phyloP scores from a whole-genome alignment of 2,113 vertebrate genomes.

The Syrmaticus mikado region DNA sequence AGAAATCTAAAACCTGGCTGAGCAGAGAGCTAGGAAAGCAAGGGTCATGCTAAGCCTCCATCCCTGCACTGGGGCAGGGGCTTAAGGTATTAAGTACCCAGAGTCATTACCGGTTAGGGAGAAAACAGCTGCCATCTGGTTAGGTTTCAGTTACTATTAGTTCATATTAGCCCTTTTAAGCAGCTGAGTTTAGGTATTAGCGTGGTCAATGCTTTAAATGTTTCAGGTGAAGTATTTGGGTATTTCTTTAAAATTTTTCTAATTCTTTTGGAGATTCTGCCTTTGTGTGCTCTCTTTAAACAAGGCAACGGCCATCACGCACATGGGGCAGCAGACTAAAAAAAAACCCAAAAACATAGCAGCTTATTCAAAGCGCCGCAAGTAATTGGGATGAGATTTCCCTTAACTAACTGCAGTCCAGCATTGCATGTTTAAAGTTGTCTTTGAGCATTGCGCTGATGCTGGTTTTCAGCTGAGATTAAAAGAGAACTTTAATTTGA shows the following conservation, averaged over 20 bases:
- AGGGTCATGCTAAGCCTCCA: neutral
- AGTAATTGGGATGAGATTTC: neutral
- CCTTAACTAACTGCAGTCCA: neutral
- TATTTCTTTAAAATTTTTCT: neutral
- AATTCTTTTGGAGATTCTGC: neutral
- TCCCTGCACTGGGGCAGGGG: neutral
- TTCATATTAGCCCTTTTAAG: neutral
- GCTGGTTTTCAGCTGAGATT: neutral
- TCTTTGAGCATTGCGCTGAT: neutral
- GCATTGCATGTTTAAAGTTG: neutral
- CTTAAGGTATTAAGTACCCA: neutral
- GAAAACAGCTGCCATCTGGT: neutral
- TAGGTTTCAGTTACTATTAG: neutral
- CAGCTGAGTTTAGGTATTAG: neutral
- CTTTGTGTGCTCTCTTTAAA: neutral
- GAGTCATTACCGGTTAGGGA: neutral
- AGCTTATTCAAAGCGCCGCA: neutral
- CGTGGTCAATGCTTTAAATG: neutral
- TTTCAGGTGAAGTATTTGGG: neutral
- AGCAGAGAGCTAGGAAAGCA: neutral
- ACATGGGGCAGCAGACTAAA: neutral
- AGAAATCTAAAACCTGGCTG: neutral
- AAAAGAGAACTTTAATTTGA: conserved; percentile 22
- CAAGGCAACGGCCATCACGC: neutral
- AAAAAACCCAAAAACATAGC: neutral